phyloP scores from a whole-genome alignment of 2,888 invertebrate species.

The Vannuccia rotundouncinata region DNA sequence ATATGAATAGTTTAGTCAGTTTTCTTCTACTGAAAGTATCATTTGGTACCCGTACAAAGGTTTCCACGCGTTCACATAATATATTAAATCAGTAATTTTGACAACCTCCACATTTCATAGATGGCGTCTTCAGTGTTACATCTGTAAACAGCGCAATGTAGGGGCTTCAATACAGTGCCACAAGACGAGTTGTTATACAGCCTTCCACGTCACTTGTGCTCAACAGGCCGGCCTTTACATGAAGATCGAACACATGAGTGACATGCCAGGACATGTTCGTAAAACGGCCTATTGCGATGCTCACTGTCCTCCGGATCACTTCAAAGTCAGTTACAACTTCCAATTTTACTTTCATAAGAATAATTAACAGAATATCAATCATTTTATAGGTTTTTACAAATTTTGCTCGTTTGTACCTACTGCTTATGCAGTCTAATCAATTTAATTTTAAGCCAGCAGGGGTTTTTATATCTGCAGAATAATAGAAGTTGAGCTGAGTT shows the following conservation, averaged over 20 bases:
- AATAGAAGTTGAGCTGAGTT: too few species aligned
- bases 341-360: too few species aligned
- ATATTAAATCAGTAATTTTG: too few species aligned
- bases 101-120: neutral
- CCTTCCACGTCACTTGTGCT: slow-evolving; percentile 98
- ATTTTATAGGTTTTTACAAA: neutral
- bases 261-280: slow-evolving; percentile 46
- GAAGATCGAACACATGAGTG: slow-evolving; percentile 83
- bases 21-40: too few species aligned
- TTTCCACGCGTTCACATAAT: too few species aligned
- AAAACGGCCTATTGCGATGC: slow-evolving; percentile 80
- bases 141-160: slow-evolving; percentile 68
- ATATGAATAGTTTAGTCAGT: too few species aligned
- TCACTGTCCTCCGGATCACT: slow-evolving; percentile 69
- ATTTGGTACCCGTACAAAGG: too few species aligned
- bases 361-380: neutral
- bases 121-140: slow-evolving; percentile 91
- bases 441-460: too few species aligned
- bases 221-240: slow-evolving; percentile 73
- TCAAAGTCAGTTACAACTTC: neutral
- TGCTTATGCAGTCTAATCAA: too few species aligned
- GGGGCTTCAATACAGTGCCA: slow-evolving; percentile 98
- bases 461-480: too few species aligned
- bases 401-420: too few species aligned
- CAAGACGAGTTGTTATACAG: slow-evolving; percentile 87